phyloP scores from a whole-genome alignment of 2,113 vertebrate species.

The Halcyon senegalensis region DNA sequence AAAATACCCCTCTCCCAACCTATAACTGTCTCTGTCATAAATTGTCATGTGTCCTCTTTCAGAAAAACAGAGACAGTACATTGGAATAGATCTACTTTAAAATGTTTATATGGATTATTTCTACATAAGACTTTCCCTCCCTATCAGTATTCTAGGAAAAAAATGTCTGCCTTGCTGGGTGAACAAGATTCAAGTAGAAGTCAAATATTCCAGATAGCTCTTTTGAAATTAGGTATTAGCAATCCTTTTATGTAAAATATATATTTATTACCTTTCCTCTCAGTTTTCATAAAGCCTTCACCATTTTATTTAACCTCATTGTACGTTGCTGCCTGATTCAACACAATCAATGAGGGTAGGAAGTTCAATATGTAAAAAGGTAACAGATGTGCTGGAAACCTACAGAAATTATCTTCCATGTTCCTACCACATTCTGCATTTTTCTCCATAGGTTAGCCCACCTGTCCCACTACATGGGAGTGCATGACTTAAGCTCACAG shows the following conservation, averaged over 20 bases:
- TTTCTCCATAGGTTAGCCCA: not conserved
- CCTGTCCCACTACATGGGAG: not conserved
- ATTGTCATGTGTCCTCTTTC: not conserved
- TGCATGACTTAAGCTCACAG: rapidly evolving
- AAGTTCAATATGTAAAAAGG: not conserved
- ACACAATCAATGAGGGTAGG: not conserved
- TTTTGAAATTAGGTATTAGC: not conserved
- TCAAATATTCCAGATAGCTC: not conserved
- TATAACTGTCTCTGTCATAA: not conserved
- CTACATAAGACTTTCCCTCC: not conserved
- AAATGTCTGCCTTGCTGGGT: not conserved
- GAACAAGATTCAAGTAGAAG: not conserved
- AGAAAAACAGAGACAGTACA: not conserved
- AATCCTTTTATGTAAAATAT: not conserved
- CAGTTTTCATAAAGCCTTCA: not conserved
- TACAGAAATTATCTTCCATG: not conserved
- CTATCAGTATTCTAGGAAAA: not conserved
- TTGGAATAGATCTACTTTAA: not conserved
- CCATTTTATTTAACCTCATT: not conserved
- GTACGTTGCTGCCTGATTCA: not conserved
- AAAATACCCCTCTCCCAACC: not conserved
- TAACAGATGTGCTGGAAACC: not conserved
- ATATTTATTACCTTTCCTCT: not conserved
- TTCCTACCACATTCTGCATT: not conserved
- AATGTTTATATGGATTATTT: not conserved